A percentile compares a stretch with the other conserved stretches of the same genome.
Conservation (phyloP, 2,888 invertebrate species). For the Tiliacea aurago region DNA sequence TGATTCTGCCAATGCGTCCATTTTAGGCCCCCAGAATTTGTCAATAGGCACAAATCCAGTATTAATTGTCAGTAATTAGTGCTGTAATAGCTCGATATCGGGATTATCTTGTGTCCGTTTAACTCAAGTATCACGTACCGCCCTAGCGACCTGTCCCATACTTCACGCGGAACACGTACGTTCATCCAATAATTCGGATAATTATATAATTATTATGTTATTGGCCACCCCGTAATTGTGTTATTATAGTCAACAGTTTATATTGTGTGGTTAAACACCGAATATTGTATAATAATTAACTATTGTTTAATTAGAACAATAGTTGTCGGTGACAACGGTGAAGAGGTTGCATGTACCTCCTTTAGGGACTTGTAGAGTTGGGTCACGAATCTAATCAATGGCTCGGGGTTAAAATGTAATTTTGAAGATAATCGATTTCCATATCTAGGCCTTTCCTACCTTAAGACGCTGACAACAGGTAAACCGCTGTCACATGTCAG, state of each 20-base stretch:
- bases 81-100: slow-evolving; percentile 33
- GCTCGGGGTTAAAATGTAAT: slow-evolving; percentile 22
- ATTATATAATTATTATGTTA: slow-evolving; percentile 66
- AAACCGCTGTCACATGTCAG: too few relatives aligned
- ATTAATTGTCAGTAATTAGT: slow-evolving; percentile 53
- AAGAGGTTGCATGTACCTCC: slow-evolving; percentile 27
- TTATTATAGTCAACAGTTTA: slow-evolving; percentile 60
- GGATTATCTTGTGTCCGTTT: slow-evolving; percentile 50
- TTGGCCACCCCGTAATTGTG: slow-evolving; percentile 63
- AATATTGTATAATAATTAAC: slow-evolving; percentile 43
- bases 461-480: too few relatives aligned
- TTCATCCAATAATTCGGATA: slow-evolving; percentile 61
- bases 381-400: slow-evolving; percentile 55
- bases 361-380: slow-evolving; percentile 28
- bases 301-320: slow-evolving; percentile 54
- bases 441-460: slow-evolving; percentile 9
- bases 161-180: slow-evolving; percentile 66
- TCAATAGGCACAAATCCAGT: slow-evolving; percentile 46
- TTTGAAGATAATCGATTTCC: slow-evolving; percentile 35
- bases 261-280: slow-evolving; percentile 42
- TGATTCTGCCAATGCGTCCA: too few relatives aligned
- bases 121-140: slow-evolving; percentile 63
- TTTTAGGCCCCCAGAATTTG: too few relatives aligned
- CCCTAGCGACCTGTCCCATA: slow-evolving; percentile 41
- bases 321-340: slow-evolving; percentile 41